These are phyloP conservation scores for Festucalex cinctus DNA, from an alignment of 2,113 vertebrate genomes.

Conservation along the genomic window DNA sequence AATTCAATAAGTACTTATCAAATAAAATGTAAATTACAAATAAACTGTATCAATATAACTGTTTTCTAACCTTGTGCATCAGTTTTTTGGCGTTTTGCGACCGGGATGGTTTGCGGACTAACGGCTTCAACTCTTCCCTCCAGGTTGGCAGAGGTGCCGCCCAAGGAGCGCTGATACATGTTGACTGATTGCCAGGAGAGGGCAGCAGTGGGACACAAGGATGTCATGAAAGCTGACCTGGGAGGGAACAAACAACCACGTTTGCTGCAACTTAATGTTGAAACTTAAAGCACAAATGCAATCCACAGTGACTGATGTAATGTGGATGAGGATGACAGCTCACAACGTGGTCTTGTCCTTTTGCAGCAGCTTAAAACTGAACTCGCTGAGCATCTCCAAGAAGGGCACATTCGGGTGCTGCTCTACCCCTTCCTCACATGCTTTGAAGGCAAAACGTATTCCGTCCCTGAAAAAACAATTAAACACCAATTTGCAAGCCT, in stretches of 20 bases:
- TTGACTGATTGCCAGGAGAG: slow-evolving; percentile 66
- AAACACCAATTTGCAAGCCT: not conserved
- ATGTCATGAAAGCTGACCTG: slow-evolving; percentile 70
- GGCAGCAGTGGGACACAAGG: slow-evolving; percentile 52
- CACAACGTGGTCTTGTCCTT: slow-evolving; percentile 78
- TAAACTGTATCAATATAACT: not conserved
- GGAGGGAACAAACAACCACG: slow-evolving; percentile 5
- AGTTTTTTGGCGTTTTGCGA: slow-evolving; percentile 53
- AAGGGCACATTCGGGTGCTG: slow-evolving; percentile 75
- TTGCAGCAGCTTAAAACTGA: slow-evolving; percentile 80
- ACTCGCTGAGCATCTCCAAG: slow-evolving; percentile 84
- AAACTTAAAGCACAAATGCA: too few species aligned
- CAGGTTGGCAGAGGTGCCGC: slow-evolving; percentile 15
- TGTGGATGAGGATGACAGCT: slow-evolving; percentile 43
- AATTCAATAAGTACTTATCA: not conserved
- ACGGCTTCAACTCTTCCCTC: not conserved
- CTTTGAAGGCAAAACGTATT: slow-evolving; percentile 78
- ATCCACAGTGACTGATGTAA: not conserved
- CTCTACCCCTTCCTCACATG: slow-evolving; percentile 28
- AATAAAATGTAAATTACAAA: not conserved
- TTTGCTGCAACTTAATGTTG: too few species aligned
- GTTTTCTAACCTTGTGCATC: slow-evolving; percentile 32
- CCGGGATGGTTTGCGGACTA: slow-evolving; percentile 17
- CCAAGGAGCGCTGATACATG: slow-evolving; percentile 73
- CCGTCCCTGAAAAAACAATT: slow-evolving; percentile 71